Evolutionary conservation across 2,113 vertebrate species (phyloP).

Genomic region (Scomber japonicus): DNA sequence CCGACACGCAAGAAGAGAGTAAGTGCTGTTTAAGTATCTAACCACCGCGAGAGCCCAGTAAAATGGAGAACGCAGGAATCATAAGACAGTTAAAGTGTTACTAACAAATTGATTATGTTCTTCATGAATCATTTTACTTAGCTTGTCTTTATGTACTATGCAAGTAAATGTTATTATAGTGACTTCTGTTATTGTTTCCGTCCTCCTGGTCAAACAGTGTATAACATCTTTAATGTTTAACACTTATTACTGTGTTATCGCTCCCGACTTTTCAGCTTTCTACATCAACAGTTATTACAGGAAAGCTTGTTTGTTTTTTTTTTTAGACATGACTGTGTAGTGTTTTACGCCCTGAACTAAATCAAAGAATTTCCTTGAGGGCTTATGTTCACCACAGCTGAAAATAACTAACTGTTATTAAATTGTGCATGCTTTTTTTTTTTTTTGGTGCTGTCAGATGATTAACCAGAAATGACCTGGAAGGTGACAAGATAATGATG

Average conservation of each 20-base stretch:
- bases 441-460: background rate
- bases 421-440: background rate
- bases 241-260: background rate
- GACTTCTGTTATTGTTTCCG: background rate
- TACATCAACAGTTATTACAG: background rate
- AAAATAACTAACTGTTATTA: background rate
- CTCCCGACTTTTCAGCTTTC: slow-evolving; percentile 3
- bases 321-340: background rate
- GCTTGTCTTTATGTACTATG: background rate
- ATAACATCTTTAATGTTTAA: too few species aligned
- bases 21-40: slow-evolving; percentile 47
- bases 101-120: too few species aligned
- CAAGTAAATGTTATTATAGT: background rate
- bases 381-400: background rate
- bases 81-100: too few species aligned
- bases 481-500: background rate
- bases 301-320: background rate
- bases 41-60: too few species aligned
- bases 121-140: background rate
- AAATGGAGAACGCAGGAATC: too few species aligned
- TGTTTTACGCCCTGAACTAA: background rate
- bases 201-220: too few species aligned
- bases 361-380: background rate
- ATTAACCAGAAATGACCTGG: background rate
- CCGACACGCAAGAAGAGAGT: slow-evolving; percentile 92